These are phyloP conservation scores for Nephrocerus scutellatus DNA, from an alignment of 2,888 invertebrate genomes.

Conservation along the genomic window DNA sequence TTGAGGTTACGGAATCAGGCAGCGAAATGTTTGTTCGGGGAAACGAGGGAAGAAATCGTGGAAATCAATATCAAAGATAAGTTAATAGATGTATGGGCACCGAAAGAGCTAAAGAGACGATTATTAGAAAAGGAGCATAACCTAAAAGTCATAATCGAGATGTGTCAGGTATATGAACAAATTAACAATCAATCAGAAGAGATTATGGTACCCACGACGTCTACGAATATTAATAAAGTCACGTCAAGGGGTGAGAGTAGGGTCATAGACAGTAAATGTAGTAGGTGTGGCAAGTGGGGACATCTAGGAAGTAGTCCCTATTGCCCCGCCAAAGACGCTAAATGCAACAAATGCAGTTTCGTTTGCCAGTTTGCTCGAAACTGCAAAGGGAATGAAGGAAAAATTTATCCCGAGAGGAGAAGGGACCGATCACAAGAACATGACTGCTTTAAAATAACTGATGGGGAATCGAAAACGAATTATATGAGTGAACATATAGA, in stretches of 20 bases:
- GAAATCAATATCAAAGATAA: conserved; percentile 15
- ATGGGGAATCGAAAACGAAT: no score
- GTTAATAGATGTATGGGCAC: conserved; percentile 17
- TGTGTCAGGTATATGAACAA: conserved; percentile 17
- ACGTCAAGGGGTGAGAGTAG: background rate
- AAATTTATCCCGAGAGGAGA: no score
- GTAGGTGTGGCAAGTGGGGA: conserved; percentile 13
- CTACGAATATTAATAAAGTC: conserved; percentile 7
- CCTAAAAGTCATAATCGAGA: conserved; percentile 12
- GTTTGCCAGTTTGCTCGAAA: no score
- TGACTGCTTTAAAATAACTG: conserved; percentile 2
- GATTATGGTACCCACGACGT: conserved; percentile 7
- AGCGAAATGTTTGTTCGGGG: conserved; percentile 17
- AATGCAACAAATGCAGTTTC: no score
- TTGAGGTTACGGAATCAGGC: conserved; percentile 22
- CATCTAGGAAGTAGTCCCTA: no score
- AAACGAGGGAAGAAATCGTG: conserved; percentile 16
- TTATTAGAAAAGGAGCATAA: conserved; percentile 16
- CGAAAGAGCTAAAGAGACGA: conserved; percentile 18
- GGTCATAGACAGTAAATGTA: conserved; percentile 5
- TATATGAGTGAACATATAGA: conserved; percentile 1
- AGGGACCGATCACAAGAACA: no score
- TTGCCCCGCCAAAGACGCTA: no score
- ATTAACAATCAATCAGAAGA: conserved; percentile 13
- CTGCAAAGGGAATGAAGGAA: no score